These are phyloP conservation scores for Porites divaricata DNA, from an alignment of 92 coral and sea anemone genomes.

Conservation along the genomic window DNA sequence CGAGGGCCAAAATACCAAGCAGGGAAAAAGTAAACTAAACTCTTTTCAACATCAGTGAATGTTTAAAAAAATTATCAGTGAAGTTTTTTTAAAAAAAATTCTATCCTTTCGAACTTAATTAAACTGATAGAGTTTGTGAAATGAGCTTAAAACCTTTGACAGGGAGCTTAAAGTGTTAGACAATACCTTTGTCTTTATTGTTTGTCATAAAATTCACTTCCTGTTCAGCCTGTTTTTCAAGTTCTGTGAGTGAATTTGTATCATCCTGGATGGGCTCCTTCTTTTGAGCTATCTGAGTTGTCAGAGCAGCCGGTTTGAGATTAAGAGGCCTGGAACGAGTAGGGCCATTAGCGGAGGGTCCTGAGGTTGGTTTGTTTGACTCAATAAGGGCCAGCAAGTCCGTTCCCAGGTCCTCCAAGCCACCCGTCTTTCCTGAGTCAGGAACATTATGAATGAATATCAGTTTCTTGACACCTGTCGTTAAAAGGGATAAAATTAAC, in stretches of 20 bases:
- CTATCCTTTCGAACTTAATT: no score
- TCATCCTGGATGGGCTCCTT: conserved; percentile 58
- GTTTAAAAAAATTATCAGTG: no score
- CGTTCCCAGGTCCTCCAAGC: conserved; percentile 69
- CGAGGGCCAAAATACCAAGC: no score
- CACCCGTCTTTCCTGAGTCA: conserved; percentile 51
- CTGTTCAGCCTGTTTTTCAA: conserved; percentile 95
- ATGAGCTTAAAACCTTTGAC: background rate
- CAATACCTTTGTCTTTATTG: conserved; percentile 18
- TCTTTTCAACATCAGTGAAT: no score
- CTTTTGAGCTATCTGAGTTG: conserved; percentile 34
- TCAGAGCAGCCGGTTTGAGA: conserved; percentile 34
- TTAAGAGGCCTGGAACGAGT: background rate
- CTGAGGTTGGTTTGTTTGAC: conserved; percentile 34
- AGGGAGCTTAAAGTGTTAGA: background rate
- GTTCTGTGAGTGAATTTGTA: conserved; percentile 67
- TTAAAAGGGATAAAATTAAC: background rate
- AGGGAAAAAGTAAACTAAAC: no score
- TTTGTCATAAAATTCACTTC: conserved; percentile 81
- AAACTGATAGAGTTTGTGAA: no score
- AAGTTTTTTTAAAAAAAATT: no score
- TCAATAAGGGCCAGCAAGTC: conserved; percentile 83
- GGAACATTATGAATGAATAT: conserved; percentile 79
- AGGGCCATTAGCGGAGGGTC: background rate
- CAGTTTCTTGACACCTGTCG: conserved; percentile 73